A percentile compares a stretch with the other conserved stretches of the same genome.
These are phyloP conservation scores for Alauda arvensis DNA, from an alignment of 2,797 vertebrate species.

Conservation along the genomic window DNA sequence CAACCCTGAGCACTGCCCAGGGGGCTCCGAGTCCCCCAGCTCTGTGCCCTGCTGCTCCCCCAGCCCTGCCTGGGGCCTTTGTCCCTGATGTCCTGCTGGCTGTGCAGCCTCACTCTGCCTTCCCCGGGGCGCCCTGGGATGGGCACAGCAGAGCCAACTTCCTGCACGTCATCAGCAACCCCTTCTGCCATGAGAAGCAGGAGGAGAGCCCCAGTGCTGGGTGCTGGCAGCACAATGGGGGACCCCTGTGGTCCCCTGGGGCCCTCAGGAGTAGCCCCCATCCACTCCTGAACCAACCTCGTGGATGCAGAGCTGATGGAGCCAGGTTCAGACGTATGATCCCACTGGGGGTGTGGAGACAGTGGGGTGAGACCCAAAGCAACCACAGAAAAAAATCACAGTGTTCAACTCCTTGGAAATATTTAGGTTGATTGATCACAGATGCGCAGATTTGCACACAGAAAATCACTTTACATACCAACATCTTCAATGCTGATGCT, in stretches of 20 bases:
- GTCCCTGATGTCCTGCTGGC: constrained; percentile 8
- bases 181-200: constrained; percentile 64
- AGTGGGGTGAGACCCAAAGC: too few species aligned
- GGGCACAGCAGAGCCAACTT: background rate
- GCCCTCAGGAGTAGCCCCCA: constrained; percentile 74
- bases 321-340: constrained; percentile 88
- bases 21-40: constrained; percentile 63
- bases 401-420: too few species aligned
- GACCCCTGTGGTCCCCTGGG: background rate
- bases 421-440: too few species aligned
- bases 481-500: too few species aligned
- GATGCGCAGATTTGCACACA: too few species aligned
- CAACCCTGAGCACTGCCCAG: constrained; percentile 38
- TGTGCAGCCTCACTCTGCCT: too few species aligned
- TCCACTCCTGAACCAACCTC: constrained; percentile 91
- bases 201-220: constrained; percentile 44
- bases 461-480: too few species aligned
- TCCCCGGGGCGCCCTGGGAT: accelerated
- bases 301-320: constrained; percentile 93
- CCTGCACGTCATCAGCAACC: constrained; percentile 67
- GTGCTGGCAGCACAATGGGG: constrained; percentile 50
- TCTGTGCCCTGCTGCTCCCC: constrained; percentile 82
- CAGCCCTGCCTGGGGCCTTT: constrained; percentile 80
- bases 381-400: too few species aligned
- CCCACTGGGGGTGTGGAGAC: accelerated